phyloP scores from a whole-genome alignment of 2,888 invertebrate species.

The Xestia ashworthii region DNA sequence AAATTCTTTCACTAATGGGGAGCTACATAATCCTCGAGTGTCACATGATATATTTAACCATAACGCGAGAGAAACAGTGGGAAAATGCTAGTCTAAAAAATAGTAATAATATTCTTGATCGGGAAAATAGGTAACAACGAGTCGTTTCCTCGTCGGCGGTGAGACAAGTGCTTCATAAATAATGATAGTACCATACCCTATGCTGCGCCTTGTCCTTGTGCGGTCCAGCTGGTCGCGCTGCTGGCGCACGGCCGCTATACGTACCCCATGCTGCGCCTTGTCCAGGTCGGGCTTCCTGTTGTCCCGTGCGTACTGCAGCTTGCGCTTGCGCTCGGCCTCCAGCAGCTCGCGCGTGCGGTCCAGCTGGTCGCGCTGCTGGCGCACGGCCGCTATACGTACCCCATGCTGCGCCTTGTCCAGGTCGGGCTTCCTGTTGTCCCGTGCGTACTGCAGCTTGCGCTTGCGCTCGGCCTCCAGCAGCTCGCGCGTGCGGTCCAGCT shows the following conservation, averaged over 20 bases:
- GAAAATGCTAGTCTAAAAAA: background rate
- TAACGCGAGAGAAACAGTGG: background rate
- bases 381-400: background rate
- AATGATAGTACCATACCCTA: too few species aligned
- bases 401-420: conserved; percentile 64
- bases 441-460: conserved; percentile 86
- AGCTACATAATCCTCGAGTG: background rate
- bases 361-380: too few species aligned
- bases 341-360: too few species aligned
- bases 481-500: conserved; percentile 87
- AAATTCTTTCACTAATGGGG: background rate
- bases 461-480: conserved; percentile 87
- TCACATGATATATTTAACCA: background rate
- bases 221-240: too few species aligned
- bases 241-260: too few species aligned
- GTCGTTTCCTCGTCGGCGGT: background rate
- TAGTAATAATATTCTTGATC: background rate
- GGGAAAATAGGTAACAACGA: background rate
- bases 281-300: too few species aligned
- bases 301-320: too few species aligned
- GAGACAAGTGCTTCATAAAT: background rate
- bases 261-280: too few species aligned
- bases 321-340: too few species aligned
- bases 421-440: conserved; percentile 83
- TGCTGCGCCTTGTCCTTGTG: too few species aligned